phyloP scores from a whole-genome alignment of 2,797 vertebrate genomes.

The Lagodon rhomboides region DNA sequence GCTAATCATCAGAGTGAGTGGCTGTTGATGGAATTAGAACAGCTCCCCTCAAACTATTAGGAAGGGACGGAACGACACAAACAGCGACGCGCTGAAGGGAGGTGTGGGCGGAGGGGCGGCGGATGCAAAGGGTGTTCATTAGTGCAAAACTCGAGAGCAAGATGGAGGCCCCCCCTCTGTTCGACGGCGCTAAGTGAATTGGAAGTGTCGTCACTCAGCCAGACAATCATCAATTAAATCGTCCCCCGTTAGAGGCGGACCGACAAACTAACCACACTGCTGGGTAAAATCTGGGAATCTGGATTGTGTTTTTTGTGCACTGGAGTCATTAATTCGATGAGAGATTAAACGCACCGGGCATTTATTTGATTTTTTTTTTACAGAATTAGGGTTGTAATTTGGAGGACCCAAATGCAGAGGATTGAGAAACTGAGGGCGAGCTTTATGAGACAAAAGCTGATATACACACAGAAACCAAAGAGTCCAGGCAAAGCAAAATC shows the following conservation, averaged over 20 bases:
- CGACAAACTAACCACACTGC: conserved; percentile 42
- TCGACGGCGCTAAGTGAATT: conserved; percentile 68
- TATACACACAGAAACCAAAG: too few relatives aligned
- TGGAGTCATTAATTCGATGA: conserved; percentile 40
- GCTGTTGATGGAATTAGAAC: conserved; percentile 80
- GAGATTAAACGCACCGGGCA: conserved; percentile 18
- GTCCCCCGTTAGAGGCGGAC: conserved; percentile 36
- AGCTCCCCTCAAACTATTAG: conserved; percentile 75
- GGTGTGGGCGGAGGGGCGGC: conserved; percentile 61
- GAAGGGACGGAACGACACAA: conserved; percentile 71
- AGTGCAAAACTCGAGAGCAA: conserved; percentile 64
- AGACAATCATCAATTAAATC: conserved; percentile 74
- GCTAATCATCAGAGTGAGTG: conserved; percentile 80
- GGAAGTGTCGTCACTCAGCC: conserved; percentile 65
- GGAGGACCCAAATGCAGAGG: too few relatives aligned
- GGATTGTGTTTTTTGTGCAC: conserved; percentile 31
- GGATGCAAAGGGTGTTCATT: conserved; percentile 72
- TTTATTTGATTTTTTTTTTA: conserved; percentile 36
- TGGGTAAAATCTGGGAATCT: conserved; percentile 43
- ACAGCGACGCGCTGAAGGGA: conserved; percentile 71
- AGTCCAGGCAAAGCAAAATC: too few relatives aligned
- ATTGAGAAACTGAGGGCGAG: too few relatives aligned
- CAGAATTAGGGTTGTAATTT: not conserved
- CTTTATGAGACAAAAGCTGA: too few relatives aligned
- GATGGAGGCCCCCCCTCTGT: conserved; percentile 49